Percentiles rank a stretch among this genome's conserved stretches.
phyloP scores from a whole-genome alignment of 2,888 invertebrate species.

The Perizoma affinitatum region DNA sequence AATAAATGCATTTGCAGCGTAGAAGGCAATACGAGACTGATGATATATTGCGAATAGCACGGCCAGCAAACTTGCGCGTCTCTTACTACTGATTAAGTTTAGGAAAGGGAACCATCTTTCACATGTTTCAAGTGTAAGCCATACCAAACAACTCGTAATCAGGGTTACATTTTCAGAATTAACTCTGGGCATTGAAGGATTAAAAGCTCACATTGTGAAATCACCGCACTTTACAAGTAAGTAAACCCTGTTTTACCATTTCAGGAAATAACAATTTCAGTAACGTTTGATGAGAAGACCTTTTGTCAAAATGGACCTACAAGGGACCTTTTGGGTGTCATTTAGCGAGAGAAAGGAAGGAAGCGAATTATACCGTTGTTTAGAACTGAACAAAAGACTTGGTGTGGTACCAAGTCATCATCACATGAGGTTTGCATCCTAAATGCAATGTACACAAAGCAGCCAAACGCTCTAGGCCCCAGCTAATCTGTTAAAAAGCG shows the following conservation, averaged over 20 bases:
- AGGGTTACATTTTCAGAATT: no score
- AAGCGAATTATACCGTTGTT: conserved; percentile 12
- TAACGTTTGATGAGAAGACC: no score
- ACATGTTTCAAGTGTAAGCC: no score
- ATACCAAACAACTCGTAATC: no score
- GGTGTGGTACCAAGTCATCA: not conserved
- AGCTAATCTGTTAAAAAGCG: conserved; percentile 49
- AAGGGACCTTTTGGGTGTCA: no score
- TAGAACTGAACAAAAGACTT: conserved; percentile 19
- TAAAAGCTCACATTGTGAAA: no score
- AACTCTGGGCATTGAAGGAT: no score
- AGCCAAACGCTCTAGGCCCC: conserved; percentile 30
- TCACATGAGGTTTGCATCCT: conserved; percentile 20
- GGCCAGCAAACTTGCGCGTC: conserved; percentile 12
- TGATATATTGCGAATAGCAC: conserved; percentile 8
- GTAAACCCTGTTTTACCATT: no score
- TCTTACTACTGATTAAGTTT: conserved; percentile 11
- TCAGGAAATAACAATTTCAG: no score
- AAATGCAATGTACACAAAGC: conserved; percentile 30
- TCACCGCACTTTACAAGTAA: no score
- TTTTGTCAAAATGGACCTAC: no score
- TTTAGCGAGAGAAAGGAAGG: conserved; percentile 12
- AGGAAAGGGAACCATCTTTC: not conserved
- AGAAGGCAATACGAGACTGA: conserved; percentile 7
- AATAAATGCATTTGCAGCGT: conserved; percentile 10